Base-by-base conservation (phyloP, 2,797 vertebrate species). In the Etheostoma perlongum region DNA sequence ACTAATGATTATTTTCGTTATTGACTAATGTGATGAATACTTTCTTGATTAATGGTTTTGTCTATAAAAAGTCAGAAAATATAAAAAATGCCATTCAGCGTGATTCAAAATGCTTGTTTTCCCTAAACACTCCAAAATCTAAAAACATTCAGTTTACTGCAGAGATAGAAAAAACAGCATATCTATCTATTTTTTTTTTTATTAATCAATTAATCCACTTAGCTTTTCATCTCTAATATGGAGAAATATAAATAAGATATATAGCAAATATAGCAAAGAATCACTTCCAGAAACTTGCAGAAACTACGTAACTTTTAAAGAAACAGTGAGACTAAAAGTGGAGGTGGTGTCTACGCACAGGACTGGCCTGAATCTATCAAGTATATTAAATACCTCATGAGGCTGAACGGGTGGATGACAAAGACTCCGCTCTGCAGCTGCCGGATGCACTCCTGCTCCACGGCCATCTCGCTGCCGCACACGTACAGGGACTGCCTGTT, bases 341-440 rank as follows among this genome's bases (percentile, higher is more conserved):
- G 12, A 51, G 14, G n/a, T 42, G 12, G 61, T 42, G 25, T 75
- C 52, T 68, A 59, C 21, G 64, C 9, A 40, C 44, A 21, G 60
- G 67, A 67, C 78, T 85, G 81, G 48, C 74, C 84, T 81, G 60
- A 76, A 74, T 84, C 77, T 82, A 79, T 80, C 67, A 73, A 27
- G 42, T 18, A 23, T 23, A 71, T 76, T 42, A 84, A 85, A 76
- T 94, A 95, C 95, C 95, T 95, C 86, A 95, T 90, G 75, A 85
- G 76, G 85, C 95, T 95, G 92, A 96, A 96, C 1, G 95, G 95
- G 83, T 96, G 95, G 84, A 96, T 96, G 86, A 96, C 95, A 54
- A 95, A 91, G 55, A 95, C 86, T 59, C 93, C 93, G 46, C 91
- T 94, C 81, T 94, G 76, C 81, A 93, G 91, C 89, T 95, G 95